Base-by-base conservation (phyloP, 1,140 invertebrate genomes). In the Stenopsyche tienmushanensis region DNA sequence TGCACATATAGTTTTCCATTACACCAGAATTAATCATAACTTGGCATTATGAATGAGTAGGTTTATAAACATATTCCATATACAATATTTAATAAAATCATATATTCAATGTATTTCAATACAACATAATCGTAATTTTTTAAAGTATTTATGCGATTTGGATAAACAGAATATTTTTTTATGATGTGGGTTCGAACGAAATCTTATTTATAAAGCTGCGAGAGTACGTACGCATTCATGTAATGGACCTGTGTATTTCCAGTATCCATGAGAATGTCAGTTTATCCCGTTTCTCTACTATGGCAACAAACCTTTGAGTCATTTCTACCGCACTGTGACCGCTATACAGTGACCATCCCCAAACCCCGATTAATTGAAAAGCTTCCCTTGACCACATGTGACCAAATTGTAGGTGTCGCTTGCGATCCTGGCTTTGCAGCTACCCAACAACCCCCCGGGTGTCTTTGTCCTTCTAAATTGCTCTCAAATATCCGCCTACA, bases 361-460 rank as follows among this genome's bases (percentile, higher is more conserved):
- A 13, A 13, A 34, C 29, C 57, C 47, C 62, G 49, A 64, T 64
- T 64, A 64, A 64, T 64, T 64, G 62, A 64, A 64, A 64, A 64
- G 62, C 62, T 64, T 39, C 25, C 50, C 20, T 24, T 54, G 62
- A 64, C 62, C 62, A 64, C 62, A 64, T 64, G 62, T 26, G 62
- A 64, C 62, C 52, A 39, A 53, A 54, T 54, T 64, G 52, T 54
- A 55, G 34, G 47, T 64, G 52, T 54, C 62, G 34, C 60, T 60
- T 24, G 42, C 57, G 15, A 15, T n/a, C 54, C 54, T 9, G 5
- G 17, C 3, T 15, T 45, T 45, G 17, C 7, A 20, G 8, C 21
- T 24, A 20, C 8, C 21, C 52, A 2, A 1, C 47, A 3, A 20
- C 47, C 47, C 47, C 17, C 17, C 21, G n/a, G n/a, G n/a, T n/a